Conservation (phyloP, 2,888 invertebrate genomes). For the Epinotia bilunana region DNA sequence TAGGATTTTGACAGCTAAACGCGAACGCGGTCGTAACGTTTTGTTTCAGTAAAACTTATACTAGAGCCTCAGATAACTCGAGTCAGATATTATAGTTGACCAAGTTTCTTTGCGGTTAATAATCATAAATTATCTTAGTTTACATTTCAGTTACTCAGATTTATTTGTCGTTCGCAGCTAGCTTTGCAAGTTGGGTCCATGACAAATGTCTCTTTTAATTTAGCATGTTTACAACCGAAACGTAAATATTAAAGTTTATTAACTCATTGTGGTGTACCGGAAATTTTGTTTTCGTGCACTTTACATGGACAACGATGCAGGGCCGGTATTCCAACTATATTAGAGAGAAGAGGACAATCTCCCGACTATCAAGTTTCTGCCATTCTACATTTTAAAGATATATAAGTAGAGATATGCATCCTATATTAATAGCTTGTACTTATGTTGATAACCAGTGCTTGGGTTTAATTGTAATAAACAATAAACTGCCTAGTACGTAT, state of each 20-base stretch:
- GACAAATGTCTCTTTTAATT: not conserved
- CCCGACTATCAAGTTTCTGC: not conserved
- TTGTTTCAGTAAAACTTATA: too few relatives aligned
- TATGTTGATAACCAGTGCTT: too few relatives aligned
- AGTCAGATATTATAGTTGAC: not conserved
- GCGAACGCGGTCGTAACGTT: too few relatives aligned
- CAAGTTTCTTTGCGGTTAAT: not conserved
- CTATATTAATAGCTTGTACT: too few relatives aligned
- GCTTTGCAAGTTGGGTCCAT: not conserved
- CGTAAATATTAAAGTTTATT: slow-evolving; percentile 20
- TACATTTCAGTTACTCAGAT: slow-evolving; percentile 3
- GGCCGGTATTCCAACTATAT: not conserved
- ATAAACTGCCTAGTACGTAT: too few relatives aligned
- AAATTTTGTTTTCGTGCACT: slow-evolving; percentile 4
- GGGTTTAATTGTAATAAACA: too few relatives aligned
- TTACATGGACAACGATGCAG: not conserved
- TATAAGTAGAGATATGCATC: too few relatives aligned
- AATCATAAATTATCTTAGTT: slow-evolving; percentile 7
- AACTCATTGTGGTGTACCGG: slow-evolving; percentile 5
- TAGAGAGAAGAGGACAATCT: not conserved
- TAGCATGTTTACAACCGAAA: slow-evolving; percentile 17
- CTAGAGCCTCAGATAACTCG: too few relatives aligned
- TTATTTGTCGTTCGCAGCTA: slow-evolving; percentile 6
- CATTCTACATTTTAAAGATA: too few relatives aligned
- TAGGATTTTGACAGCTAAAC: too few relatives aligned